Evolutionary conservation across 2,113 vertebrate species (phyloP), one percentile per base, ranked within the genome.

Genomic region (Bufo bufo): DNA sequence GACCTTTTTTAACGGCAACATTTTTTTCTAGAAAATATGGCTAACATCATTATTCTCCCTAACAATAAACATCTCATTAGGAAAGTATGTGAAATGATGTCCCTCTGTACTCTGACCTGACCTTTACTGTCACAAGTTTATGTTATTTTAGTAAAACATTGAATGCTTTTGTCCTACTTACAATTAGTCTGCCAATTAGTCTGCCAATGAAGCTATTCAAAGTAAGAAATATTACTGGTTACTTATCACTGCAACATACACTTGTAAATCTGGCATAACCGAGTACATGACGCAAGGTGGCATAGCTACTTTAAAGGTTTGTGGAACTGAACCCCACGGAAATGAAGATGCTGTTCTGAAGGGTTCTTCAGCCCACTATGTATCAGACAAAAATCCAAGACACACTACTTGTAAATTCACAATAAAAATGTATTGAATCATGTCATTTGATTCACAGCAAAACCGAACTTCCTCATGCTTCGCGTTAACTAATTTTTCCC

Each of bases 41-140:
- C 43, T 33, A 72, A 17, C 45, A 45, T 75, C 72, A 75, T 75
- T 47, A 47, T 75, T 49, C 72, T 75, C 72, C 72, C 33, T 16
- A 47, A 71, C 5, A 75, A 75, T 45, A 75, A 49, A 75, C 72
- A 75, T 75, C 72, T 75, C 43, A 75, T 75, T 75, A 75, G 72
- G 72, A 75, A 75, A 75, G 5, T 75, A 75, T 75, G 33, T 49
- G n/a, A 47, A 75, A 49, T 47, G 72, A 72, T 47, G 72, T 47
- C 16, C 72, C 45, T 75, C 14, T 49, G 72, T 75, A 47, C 72
- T 75, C 5, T 75, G 72, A 49, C 72, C 72, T 75, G 72, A 75
- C 72, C 72, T 75, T 6, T 49, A 49, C 72, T 47, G 72, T 75
- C 72, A 49, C 45, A 1, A 75, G 45, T 47, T 47, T 75, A 16